Evolutionary conservation across 2,113 vertebrate genomes (phyloP).

Genomic region (Dromaius novaehollandiae): DNA sequence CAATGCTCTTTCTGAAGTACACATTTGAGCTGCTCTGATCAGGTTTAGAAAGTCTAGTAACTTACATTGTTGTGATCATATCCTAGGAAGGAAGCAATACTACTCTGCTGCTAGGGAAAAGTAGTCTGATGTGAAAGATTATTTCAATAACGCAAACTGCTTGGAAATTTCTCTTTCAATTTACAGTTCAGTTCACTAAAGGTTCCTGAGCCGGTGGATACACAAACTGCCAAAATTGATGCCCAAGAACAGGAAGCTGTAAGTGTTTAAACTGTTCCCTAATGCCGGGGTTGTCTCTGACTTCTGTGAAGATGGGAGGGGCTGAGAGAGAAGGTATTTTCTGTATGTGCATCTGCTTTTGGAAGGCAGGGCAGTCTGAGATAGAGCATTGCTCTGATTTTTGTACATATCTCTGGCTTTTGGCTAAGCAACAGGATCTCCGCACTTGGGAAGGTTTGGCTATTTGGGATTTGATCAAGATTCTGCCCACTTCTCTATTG

Average conservation of each 20-base stretch:
- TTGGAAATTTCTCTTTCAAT: not conserved
- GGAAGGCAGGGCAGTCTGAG: not conserved
- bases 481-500: not conserved
- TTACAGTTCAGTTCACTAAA: constrained; percentile 85
- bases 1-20: not conserved
- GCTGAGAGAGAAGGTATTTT: not conserved
- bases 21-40: not conserved
- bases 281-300: not conserved
- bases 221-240: constrained; percentile 80
- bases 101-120: not conserved
- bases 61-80: rapidly evolving
- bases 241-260: constrained; percentile 89
- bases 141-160: not conserved
- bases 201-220: constrained; percentile 89
- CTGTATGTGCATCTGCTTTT: not conserved
- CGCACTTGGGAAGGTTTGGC: not conserved
- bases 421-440: not conserved
- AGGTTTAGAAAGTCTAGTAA: not conserved
- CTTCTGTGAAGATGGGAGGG: not conserved
- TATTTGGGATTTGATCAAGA: not conserved
- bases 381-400: not conserved
- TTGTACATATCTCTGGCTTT: rapidly evolving
- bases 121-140: not conserved
- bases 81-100: not conserved
- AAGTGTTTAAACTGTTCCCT: constrained; percentile 64